Conservation (phyloP, 92 coral and sea anemone genomes). For the Zoanthus solanderi region DNA sequence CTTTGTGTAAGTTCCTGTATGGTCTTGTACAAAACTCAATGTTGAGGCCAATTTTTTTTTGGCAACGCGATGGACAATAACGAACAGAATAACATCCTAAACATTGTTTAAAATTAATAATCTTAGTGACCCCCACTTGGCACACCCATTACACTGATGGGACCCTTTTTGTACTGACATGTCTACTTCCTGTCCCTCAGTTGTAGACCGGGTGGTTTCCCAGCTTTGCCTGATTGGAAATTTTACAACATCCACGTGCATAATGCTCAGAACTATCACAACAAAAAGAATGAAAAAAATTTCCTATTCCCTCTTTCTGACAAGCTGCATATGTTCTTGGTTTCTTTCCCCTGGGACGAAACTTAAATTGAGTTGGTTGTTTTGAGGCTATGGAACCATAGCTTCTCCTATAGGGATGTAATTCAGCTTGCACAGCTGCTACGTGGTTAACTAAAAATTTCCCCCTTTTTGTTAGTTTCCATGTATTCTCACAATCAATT, state of each 20-base stretch:
- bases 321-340: not conserved
- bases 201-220: slow-evolving; percentile 64
- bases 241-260: slow-evolving; percentile 7
- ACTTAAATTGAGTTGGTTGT: not conserved
- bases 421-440: no score
- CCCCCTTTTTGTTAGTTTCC: slow-evolving; percentile 9
- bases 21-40: slow-evolving; percentile 55
- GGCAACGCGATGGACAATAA: slow-evolving; percentile 59
- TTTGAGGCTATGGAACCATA: slow-evolving; percentile 2
- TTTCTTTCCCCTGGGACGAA: not conserved
- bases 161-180: slow-evolving; percentile 34
- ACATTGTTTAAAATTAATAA: slow-evolving; percentile 44
- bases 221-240: slow-evolving; percentile 24
- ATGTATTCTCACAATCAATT: not conserved
- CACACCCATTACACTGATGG: slow-evolving; percentile 48
- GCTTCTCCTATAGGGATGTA: no score
- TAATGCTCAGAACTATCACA: slow-evolving; percentile 23
- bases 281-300: slow-evolving; percentile 22
- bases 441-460: not conserved
- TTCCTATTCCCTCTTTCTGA: not conserved
- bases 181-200: slow-evolving; percentile 72
- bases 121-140: slow-evolving; percentile 27
- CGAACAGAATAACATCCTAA: slow-evolving; percentile 44
- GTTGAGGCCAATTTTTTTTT: slow-evolving; percentile 60
- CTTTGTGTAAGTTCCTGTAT: slow-evolving; percentile 42